Evolutionary conservation across 2,888 invertebrate species (phyloP).

Genomic region (Hofmannophila pseudospretella): DNA sequence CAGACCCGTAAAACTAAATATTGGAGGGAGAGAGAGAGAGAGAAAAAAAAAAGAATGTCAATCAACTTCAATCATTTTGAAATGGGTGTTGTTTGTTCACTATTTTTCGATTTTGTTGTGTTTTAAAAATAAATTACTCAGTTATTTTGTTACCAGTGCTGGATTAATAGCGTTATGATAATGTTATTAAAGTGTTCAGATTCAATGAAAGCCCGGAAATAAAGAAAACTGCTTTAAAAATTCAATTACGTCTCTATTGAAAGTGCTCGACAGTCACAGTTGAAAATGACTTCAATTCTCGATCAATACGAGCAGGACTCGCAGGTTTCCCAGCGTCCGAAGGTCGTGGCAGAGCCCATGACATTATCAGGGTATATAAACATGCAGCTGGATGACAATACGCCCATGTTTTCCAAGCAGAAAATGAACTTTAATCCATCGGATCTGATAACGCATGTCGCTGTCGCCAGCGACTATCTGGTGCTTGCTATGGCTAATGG

Average conservation of each 20-base stretch:
- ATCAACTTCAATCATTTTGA: too few relatives aligned
- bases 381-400: conserved; percentile 82
- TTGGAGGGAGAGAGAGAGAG: too few relatives aligned
- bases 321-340: conserved; percentile 65
- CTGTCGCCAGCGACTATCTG: conserved; percentile 88
- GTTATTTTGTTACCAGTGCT: too few relatives aligned
- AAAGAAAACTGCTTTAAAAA: neutral
- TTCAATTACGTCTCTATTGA: conserved; percentile 2
- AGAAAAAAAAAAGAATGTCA: too few relatives aligned
- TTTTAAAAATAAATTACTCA: too few relatives aligned
- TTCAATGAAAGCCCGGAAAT: neutral
- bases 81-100: too few relatives aligned
- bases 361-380: conserved; percentile 74
- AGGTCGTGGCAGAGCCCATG: conserved; percentile 56
- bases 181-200: neutral
- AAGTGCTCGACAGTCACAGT: conserved; percentile 7
- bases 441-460: conserved; percentile 87
- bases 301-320: conserved; percentile 91
- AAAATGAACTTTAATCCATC: conserved; percentile 89
- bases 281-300: conserved; percentile 87
- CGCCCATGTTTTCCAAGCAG: conserved; percentile 91
- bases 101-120: too few relatives aligned
- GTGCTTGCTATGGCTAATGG: conserved; percentile 91
- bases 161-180: neutral
- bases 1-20: too few relatives aligned